Evolutionary conservation across 1,140 invertebrate genomes (phyloP).

Genomic region (Aplysia californica): DNA sequence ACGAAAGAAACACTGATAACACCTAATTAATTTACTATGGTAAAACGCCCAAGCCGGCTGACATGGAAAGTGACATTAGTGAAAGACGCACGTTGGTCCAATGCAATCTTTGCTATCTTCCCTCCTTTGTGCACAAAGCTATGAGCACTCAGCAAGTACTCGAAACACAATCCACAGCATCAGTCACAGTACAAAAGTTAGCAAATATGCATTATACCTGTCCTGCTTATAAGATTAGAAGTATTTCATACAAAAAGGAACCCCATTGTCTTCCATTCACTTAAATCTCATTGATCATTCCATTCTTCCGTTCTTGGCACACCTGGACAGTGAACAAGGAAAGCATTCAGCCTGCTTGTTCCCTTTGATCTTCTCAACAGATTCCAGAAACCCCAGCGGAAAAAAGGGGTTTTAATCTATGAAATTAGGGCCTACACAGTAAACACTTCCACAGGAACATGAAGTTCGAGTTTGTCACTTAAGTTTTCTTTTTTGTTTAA

Average conservation of each 20-base stretch:
- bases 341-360: too few species aligned
- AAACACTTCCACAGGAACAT: too few species aligned
- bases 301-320: too few species aligned
- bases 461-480: too few species aligned
- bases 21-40: background rate
- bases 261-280: background rate
- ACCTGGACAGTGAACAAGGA: too few species aligned
- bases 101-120: background rate
- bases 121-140: too few species aligned
- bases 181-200: background rate
- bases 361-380: too few species aligned
- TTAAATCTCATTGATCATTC: too few species aligned
- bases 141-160: background rate
- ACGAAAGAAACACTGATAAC: constrained; percentile 1
- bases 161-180: background rate
- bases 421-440: too few species aligned
- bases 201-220: background rate
- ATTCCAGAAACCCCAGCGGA: too few species aligned
- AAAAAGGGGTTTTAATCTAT: too few species aligned
- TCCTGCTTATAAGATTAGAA: background rate
- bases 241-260: background rate
- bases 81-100: constrained; percentile 5
- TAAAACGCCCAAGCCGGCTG: background rate
- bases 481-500: too few species aligned
- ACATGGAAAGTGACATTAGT: background rate